These are phyloP conservation scores for Myripristis murdjan DNA, from an alignment of 2,797 vertebrate species.

Conservation along the genomic window DNA sequence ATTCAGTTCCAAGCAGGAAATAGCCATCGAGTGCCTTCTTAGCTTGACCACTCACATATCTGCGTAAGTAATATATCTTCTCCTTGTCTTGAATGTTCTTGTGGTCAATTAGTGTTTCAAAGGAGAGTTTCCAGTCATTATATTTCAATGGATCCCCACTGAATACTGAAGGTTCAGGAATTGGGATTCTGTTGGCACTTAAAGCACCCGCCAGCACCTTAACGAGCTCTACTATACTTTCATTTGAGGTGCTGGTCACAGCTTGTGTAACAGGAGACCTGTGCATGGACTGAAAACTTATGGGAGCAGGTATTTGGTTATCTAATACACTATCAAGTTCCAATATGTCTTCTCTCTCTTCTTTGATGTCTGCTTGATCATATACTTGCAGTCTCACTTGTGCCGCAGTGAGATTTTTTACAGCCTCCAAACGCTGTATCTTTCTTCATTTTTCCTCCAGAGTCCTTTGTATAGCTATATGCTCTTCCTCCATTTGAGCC, in stretches of 20 bases:
- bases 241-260: neutral
- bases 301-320: too few species aligned
- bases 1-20: constrained; percentile 52
- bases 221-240: constrained; percentile 35
- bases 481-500: constrained; percentile 22
- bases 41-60: too few species aligned
- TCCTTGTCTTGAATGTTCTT: too few species aligned
- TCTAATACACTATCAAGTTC: too few species aligned
- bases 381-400: constrained; percentile 42
- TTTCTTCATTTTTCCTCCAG: constrained; percentile 36
- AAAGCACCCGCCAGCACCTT: constrained; percentile 35
- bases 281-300: neutral
- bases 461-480: constrained; percentile 17
- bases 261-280: neutral
- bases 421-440: constrained; percentile 27
- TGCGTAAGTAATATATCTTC: too few species aligned
- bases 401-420: constrained; percentile 37
- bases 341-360: too few species aligned
- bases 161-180: constrained; percentile 52
- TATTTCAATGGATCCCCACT: constrained; percentile 38
- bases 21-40: constrained; percentile 51
- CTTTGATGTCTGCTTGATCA: constrained; percentile 4
- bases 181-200: too few species aligned
- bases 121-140: too few species aligned
- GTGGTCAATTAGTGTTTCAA: too few species aligned